Percentiles rank a stretch among this genome's conserved stretches.
These are phyloP conservation scores for Melanargia galathea DNA, from an alignment of 2,888 invertebrate species.

Conservation along the genomic window DNA sequence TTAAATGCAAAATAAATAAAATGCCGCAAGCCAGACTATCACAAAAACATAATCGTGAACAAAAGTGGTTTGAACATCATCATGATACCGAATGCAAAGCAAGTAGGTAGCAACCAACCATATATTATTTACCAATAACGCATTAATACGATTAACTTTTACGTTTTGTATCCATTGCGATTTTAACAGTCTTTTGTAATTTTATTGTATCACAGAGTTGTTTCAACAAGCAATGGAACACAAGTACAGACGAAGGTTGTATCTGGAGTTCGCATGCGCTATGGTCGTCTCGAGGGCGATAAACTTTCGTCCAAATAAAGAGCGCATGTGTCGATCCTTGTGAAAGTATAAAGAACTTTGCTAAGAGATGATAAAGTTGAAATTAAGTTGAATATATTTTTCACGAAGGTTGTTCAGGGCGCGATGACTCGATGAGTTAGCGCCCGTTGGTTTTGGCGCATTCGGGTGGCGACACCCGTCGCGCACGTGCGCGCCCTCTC, in stretches of 20 bases:
- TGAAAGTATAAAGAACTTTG: constrained; percentile 34
- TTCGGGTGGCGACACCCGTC: constrained; percentile 67
- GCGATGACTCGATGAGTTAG: constrained; percentile 21
- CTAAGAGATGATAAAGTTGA: fast-evolving
- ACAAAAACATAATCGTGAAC: constrained; percentile 64
- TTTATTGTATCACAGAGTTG: constrained; percentile 21
- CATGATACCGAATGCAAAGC: constrained; percentile 61
- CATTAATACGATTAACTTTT: constrained; percentile 41
- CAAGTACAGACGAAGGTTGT: constrained; percentile 45
- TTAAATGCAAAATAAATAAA: constrained; percentile 45
- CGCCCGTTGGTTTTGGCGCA: constrained; percentile 63
- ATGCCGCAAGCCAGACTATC: constrained; percentile 46
- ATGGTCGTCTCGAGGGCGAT: constrained; percentile 71
- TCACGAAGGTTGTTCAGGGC: constrained; percentile 21
- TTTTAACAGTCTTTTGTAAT: no score
- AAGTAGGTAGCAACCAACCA: constrained; percentile 67
- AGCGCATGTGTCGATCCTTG: constrained; percentile 34
- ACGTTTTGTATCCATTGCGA: constrained; percentile 49
- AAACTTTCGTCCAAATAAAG: constrained; percentile 42
- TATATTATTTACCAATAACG: constrained; percentile 51
- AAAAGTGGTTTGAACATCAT: constrained; percentile 75
- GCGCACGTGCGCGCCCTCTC: constrained; percentile 69
- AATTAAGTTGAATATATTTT: constrained; percentile 15
- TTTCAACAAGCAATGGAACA: constrained; percentile 52
- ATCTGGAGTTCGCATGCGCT: constrained; percentile 69